phyloP scores from a whole-genome alignment of 2,888 invertebrate genomes.

The Orthosia incerta region DNA sequence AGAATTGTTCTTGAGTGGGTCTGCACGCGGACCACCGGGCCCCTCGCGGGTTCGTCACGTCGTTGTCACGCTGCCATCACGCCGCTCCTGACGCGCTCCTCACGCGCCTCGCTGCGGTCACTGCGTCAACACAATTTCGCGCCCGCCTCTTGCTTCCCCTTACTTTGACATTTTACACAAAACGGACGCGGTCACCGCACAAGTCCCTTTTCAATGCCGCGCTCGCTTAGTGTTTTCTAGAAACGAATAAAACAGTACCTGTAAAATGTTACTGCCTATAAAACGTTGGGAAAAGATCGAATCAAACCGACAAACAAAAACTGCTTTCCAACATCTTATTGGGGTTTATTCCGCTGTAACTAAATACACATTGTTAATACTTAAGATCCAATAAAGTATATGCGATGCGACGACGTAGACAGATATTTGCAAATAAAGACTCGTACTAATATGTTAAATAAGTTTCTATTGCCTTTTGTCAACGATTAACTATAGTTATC shows the following conservation, averaged over 20 bases:
- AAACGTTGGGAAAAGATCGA: constrained; percentile 36
- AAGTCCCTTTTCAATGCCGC: constrained; percentile 78
- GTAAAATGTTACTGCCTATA: constrained; percentile 50
- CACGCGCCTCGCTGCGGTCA: constrained; percentile 75
- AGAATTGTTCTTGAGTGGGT: constrained; percentile 86
- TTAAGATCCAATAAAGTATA: not conserved
- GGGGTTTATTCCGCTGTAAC: not conserved
- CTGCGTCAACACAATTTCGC: constrained; percentile 85
- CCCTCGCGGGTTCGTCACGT: constrained; percentile 41
- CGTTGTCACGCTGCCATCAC: constrained; percentile 35
- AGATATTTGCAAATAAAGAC: constrained; percentile 34
- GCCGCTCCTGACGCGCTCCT: constrained; percentile 53
- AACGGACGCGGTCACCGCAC: constrained; percentile 83
- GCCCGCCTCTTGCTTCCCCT: constrained; percentile 77
- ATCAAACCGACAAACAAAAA: constrained; percentile 28
- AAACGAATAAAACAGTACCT: constrained; percentile 55
- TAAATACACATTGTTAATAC: constrained; percentile 10
- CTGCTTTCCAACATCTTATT: constrained; percentile 27
- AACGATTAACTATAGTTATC: not conserved
- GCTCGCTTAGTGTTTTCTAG: constrained; percentile 61
- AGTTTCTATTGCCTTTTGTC: constrained; percentile 5
- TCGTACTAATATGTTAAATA: constrained; percentile 22
- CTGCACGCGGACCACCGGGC: constrained; percentile 80
- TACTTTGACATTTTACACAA: constrained; percentile 87
- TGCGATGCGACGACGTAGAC: constrained; percentile 11